Evolutionary conservation across 2,113 vertebrate species (phyloP), one percentile per base, ranked within the genome.

Genomic region (Eira barbara): DNA sequence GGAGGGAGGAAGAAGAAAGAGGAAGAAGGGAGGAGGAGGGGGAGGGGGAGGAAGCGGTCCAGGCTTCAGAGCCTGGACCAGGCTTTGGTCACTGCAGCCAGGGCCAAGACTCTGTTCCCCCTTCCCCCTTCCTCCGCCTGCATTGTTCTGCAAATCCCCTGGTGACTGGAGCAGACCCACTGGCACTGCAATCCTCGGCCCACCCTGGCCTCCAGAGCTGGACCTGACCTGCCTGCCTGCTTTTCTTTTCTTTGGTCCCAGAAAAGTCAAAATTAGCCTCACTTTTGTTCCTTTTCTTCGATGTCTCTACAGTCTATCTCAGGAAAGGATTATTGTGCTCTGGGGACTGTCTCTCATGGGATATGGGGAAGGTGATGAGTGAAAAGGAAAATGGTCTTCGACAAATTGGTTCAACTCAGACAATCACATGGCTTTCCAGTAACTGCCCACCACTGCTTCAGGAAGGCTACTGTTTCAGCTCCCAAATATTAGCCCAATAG

Each of bases 291-390:
- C 93, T 98, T 97, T 89, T 92, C 95, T 0, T 97, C 93, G 95
- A 98, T 98, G 97, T 91, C 95, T 89, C 92, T 65, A 67, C 47
- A 98, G 97, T 98, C 91, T 98, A 97, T 98, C 96, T 98, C 97
- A 95, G 98, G 98, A 98, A 98, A 97, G 97, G 97, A 98, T 98
- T 98, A 98, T 98, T 98, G 98, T 98, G 74, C 98, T 98, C 98
- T 36, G 7, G 1, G 0, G 98, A 98, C 92, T 89, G 95, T 98
- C 98, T 98, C 99, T 99, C 98, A 31, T 84, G 79, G 91, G 61
- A 45, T 25, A 49, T 61, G 78, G 45, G 76, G 63, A 94, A 95
- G 91, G 95, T n/a, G 94, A 92, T 34, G 80, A 81, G 94, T 96
- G 98, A 97, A 96, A 96, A 96, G 97, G 97, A 98, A 98, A 98